Evolutionary conservation across 2,888 invertebrate genomes (phyloP).

Genomic region (Hydrotaea cyrtoneurina): DNA sequence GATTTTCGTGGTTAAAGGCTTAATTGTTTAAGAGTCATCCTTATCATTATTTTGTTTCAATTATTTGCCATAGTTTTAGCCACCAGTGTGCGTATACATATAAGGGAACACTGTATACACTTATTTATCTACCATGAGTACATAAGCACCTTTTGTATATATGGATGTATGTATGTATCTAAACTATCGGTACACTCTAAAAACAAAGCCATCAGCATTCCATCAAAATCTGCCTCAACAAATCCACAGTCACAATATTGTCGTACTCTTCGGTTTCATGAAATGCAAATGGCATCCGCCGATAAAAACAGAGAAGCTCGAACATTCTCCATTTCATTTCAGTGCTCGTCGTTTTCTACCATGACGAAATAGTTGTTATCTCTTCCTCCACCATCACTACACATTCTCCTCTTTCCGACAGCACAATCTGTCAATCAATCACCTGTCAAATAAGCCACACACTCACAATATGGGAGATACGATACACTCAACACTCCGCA

Average conservation of each 20-base stretch:
- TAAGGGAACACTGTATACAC: too few species aligned
- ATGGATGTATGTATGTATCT: background rate
- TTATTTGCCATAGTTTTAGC: too few species aligned
- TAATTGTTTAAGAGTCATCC: too few species aligned
- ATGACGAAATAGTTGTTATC: slow-evolving; percentile 31
- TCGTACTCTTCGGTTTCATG: slow-evolving; percentile 55
- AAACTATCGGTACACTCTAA: background rate
- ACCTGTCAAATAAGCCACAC: slow-evolving; percentile 76
- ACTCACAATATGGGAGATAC: slow-evolving; percentile 64
- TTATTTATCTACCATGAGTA: too few species aligned
- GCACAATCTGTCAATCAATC: slow-evolving; percentile 78
- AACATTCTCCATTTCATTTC: slow-evolving; percentile 55
- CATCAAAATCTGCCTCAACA: background rate
- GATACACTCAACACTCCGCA: background rate
- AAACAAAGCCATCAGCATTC: background rate
- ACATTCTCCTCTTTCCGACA: slow-evolving; percentile 26
- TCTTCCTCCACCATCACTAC: slow-evolving; percentile 14
- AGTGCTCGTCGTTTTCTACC: slow-evolving; percentile 22
- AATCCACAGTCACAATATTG: slow-evolving; percentile 34
- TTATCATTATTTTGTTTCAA: too few species aligned
- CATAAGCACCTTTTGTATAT: too few species aligned
- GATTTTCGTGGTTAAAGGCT: too few species aligned
- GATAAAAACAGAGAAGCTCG: background rate
- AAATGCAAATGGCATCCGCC: slow-evolving; percentile 1
- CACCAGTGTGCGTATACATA: too few species aligned